A percentile compares a stretch with the other conserved stretches of the same genome.
Evolutionary conservation across 1,140 invertebrate genomes (phyloP).

Genomic region (Temnothorax nylanderi): DNA sequence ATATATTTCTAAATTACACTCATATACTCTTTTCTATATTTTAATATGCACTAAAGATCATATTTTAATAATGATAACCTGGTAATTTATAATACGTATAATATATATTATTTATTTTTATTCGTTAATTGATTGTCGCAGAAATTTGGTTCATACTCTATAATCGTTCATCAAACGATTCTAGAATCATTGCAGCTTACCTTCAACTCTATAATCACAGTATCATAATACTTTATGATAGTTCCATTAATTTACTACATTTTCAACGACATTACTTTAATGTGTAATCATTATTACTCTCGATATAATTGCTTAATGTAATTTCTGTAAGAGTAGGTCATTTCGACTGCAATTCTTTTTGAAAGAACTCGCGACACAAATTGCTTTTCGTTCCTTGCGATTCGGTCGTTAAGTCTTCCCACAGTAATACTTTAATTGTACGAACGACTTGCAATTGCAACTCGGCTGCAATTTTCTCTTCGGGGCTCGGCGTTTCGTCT

Average conservation of each 20-base stretch:
- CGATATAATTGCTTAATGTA: neutral
- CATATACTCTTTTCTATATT: neutral
- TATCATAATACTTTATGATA: neutral
- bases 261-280: conserved; percentile 1
- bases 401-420: conserved; percentile 13
- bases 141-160: neutral
- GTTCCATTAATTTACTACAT: conserved; percentile 16
- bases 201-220: neutral
- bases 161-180: conserved; percentile 1
- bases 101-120: neutral
- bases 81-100: neutral
- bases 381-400: conserved; percentile 17
- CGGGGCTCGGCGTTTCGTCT: neutral
- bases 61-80: neutral
- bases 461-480: conserved; percentile 19
- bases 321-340: conserved; percentile 3
- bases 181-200: neutral
- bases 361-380: neutral
- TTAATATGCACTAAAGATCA: neutral
- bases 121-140: neutral
- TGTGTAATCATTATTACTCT: conserved; percentile 10
- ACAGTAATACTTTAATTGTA: conserved; percentile 40
- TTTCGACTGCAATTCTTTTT: conserved; percentile 10
- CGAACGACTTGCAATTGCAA: neutral
- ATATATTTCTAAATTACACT: neutral